Percentiles rank a stretch among this genome's conserved stretches.
Evolutionary conservation across 1,140 invertebrate species (phyloP).

Genomic region (Lamellibrachia luymesi): DNA sequence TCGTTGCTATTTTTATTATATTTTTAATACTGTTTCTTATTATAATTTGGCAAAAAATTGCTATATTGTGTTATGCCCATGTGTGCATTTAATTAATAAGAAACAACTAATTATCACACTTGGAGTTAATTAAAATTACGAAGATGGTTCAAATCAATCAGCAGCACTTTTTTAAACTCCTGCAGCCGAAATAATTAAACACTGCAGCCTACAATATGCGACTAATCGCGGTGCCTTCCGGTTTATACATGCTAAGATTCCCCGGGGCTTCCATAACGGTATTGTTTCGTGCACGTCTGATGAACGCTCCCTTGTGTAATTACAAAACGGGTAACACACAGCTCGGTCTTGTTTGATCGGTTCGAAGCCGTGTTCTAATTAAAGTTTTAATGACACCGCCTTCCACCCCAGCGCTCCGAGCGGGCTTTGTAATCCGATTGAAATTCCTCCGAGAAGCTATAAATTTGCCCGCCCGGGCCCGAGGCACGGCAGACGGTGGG

Average conservation of each 20-base stretch:
- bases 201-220: background rate
- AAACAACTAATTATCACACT: background rate
- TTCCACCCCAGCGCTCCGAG: background rate
- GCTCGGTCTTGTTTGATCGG: background rate
- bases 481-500: background rate
- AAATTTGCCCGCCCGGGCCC: background rate
- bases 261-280: background rate
- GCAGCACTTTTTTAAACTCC: background rate
- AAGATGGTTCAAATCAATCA: background rate
- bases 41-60: too few species aligned
- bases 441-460: background rate
- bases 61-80: too few species aligned
- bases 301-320: background rate
- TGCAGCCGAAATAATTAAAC: background rate
- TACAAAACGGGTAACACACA: background rate
- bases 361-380: background rate
- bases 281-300: background rate
- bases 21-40: too few species aligned
- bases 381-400: background rate
- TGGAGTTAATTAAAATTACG: background rate
- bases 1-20: too few species aligned
- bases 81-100: background rate
- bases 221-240: background rate
- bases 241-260: background rate
- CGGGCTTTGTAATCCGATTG: constrained; percentile 3